phyloP scores from a whole-genome alignment of 2,113 vertebrate genomes.

The Caranx ignobilis region DNA sequence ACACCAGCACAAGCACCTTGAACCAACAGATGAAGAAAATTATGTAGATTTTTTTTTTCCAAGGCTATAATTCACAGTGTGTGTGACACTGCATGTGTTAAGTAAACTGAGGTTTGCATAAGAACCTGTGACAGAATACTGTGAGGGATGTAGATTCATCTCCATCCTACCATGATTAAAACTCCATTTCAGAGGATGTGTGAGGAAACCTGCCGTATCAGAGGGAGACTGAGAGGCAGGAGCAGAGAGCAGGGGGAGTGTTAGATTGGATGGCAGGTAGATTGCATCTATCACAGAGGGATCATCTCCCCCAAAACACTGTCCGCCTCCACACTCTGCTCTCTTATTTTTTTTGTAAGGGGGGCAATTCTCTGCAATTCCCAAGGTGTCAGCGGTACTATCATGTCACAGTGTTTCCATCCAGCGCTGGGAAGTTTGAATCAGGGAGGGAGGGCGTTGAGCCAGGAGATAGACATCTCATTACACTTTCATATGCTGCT shows the following conservation, averaged over 20 bases:
- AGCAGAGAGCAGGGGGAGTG: slow-evolving; percentile 22
- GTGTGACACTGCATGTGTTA: background rate
- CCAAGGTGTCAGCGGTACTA: slow-evolving; percentile 62
- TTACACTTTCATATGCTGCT: slow-evolving; percentile 78
- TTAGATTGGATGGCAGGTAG: slow-evolving; percentile 54
- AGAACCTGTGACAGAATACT: slow-evolving; percentile 6
- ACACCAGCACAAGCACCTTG: background rate
- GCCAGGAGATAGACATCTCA: slow-evolving; percentile 74
- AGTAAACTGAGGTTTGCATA: slow-evolving; percentile 34
- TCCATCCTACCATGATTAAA: slow-evolving; percentile 29
- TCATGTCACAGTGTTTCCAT: slow-evolving; percentile 62
- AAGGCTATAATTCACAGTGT: slow-evolving; percentile 19
- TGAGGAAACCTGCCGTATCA: slow-evolving; percentile 21
- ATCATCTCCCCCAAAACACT: slow-evolving; percentile 65
- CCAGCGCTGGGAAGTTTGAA: slow-evolving; percentile 51
- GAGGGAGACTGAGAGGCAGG: slow-evolving; percentile 25
- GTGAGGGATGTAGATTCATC: background rate
- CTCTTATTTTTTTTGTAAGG: slow-evolving; percentile 42
- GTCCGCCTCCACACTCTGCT: slow-evolving; percentile 45
- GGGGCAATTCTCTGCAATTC: slow-evolving; percentile 65
- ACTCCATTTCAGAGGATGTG: slow-evolving; percentile 24
- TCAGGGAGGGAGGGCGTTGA: slow-evolving; percentile 40
- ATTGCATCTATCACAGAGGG: slow-evolving; percentile 67
- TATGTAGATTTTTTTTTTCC: background rate
- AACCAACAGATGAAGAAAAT: background rate